These are phyloP conservation scores for Priocnemis perturbator DNA, from an alignment of 2,888 invertebrate species.

Conservation along the genomic window DNA sequence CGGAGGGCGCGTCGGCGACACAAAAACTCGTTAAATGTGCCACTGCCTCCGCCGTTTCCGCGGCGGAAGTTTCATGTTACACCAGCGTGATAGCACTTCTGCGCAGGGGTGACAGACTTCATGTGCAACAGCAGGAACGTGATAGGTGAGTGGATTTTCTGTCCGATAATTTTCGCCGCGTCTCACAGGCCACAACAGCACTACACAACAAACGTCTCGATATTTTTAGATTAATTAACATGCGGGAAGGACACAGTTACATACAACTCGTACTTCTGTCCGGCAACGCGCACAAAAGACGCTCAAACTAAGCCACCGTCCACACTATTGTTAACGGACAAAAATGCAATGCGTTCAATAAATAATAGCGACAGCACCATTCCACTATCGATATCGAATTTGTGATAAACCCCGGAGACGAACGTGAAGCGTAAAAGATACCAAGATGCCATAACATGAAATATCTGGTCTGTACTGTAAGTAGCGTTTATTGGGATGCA, in stretches of 20 bases:
- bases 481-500: neutral
- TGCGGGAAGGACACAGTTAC: slow-evolving; percentile 69
- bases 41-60: slow-evolving; percentile 60
- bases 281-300: slow-evolving; percentile 49
- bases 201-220: slow-evolving; percentile 10
- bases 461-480: slow-evolving; percentile 1
- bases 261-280: slow-evolving; percentile 66
- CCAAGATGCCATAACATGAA: neutral
- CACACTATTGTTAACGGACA: too few species aligned
- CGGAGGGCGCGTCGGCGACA: slow-evolving; percentile 62
- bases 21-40: slow-evolving; percentile 66
- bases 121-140: slow-evolving; percentile 66
- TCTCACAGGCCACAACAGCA: neutral
- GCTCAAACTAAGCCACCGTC: slow-evolving; percentile 6
- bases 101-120: slow-evolving; percentile 64
- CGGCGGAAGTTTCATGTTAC: slow-evolving; percentile 68
- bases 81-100: slow-evolving; percentile 65
- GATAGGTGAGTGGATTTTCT: slow-evolving; percentile 54
- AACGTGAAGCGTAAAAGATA: too few species aligned
- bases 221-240: slow-evolving; percentile 63
- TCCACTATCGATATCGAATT: too few species aligned
- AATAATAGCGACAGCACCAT: neutral
- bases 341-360: neutral
- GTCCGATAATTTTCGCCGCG: neutral
- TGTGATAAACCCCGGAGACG: too few species aligned